These are phyloP conservation scores for Epicauta chinensis DNA, from an alignment of 1,140 invertebrate species.

Conservation along the genomic window DNA sequence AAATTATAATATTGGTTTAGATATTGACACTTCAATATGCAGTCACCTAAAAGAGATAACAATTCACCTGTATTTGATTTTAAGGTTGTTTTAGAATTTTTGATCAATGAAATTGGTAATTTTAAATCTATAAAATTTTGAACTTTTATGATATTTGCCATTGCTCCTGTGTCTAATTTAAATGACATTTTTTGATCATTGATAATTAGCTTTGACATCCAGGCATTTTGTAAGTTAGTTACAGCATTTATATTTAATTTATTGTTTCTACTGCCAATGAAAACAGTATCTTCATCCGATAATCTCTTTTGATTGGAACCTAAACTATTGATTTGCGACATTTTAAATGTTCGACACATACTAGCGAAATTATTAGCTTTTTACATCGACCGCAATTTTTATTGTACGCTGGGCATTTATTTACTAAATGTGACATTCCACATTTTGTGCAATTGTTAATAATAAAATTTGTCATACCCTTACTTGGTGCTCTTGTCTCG, in stretches of 20 bases:
- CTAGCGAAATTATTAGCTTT: constrained; percentile 1
- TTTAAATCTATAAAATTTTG: background rate
- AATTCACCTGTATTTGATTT: constrained; percentile 8
- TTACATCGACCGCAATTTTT: constrained; percentile 3
- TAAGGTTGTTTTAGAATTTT: background rate
- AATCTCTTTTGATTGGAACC: too few species aligned
- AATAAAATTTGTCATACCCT: background rate
- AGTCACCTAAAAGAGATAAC: constrained; percentile 3
- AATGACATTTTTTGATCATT: background rate
- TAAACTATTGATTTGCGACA: too few species aligned
- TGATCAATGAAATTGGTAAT: background rate
- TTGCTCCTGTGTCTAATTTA: background rate
- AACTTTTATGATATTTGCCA: background rate
- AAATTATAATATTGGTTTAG: constrained; percentile 9
- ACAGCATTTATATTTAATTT: background rate
- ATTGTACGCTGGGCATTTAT: constrained; percentile 1
- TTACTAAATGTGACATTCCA: background rate
- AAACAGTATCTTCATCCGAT: too few species aligned
- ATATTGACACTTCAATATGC: constrained; percentile 1
- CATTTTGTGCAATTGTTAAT: constrained; percentile 6
- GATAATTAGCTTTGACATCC: background rate
- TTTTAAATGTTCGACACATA: constrained; percentile 4
- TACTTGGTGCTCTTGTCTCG: too few species aligned
- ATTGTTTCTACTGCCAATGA: constrained; percentile 2
- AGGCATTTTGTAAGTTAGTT: background rate